Conservation (phyloP, 1,140 invertebrate genomes). For the Philotrypesis tridentata region DNA sequence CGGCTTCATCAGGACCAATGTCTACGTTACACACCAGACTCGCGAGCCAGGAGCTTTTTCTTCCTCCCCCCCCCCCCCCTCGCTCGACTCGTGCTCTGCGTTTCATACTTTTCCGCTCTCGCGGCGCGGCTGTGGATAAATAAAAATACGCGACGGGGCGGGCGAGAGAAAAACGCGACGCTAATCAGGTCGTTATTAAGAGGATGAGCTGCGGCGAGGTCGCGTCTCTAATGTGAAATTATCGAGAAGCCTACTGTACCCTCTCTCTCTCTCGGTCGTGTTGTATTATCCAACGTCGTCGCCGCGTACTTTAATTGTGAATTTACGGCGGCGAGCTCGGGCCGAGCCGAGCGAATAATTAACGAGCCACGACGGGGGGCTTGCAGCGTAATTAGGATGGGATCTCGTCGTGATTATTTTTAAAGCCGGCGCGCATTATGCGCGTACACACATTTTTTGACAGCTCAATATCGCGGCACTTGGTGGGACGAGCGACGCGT, state of each 20-base stretch:
- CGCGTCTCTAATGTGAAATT: too few relatives aligned
- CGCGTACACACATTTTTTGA: not conserved
- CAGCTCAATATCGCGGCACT: not conserved
- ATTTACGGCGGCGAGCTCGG: too few relatives aligned
- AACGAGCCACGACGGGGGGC: too few relatives aligned
- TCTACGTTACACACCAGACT: not conserved
- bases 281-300: too few relatives aligned
- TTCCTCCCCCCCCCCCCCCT: too few relatives aligned
- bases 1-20: conserved; percentile 11
- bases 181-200: conserved; percentile 18
- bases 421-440: not conserved
- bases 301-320: too few relatives aligned
- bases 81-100: not conserved
- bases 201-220: too few relatives aligned
- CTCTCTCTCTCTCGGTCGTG: too few relatives aligned
- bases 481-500: not conserved
- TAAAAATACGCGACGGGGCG: not conserved
- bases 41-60: not conserved
- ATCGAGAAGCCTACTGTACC: too few relatives aligned
- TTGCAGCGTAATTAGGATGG: too few relatives aligned
- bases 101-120: too few relatives aligned
- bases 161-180: not conserved
- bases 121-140: not conserved
- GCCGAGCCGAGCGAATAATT: too few relatives aligned
- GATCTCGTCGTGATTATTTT: not conserved